Evolutionary conservation across 2,113 vertebrate species (phyloP), one percentile per base, ranked within the genome.

Genomic region (Acrocephalus kingi): DNA sequence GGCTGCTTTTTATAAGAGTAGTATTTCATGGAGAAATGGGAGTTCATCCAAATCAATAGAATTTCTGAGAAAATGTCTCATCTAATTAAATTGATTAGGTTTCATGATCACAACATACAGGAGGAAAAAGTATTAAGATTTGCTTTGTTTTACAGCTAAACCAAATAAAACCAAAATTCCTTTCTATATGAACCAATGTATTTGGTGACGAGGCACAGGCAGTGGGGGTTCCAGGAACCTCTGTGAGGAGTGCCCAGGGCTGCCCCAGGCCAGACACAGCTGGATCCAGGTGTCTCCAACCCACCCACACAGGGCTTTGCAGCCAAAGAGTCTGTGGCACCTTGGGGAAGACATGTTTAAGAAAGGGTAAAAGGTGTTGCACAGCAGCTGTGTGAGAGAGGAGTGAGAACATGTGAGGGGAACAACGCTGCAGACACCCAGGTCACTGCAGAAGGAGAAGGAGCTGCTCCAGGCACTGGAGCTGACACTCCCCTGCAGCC

Each of bases 201-300:
- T 54, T 79, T 3, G 3, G 15, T 82, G 52, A 63, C 18, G 22
- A 45, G 17, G 15, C 25, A 13, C 4, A 69, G 5, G 11, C 13
- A 37, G 17, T 0, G 4, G 11, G 23, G 22, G 8, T 19, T 45
- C 15, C 19, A 55, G 41, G 12, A 12, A 16, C 11, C n/a, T 27
- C 41, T 62, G 8, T 72, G 58, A 64, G 35, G 13, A 61, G 11
- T 9, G 7, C 25, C 9, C 1, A 5, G 43, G 31, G 10, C n/a
- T 81, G 52, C 8, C 15, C 20, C 1, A 0, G 8, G 41, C 22
- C 0, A 0, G 35, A 41, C 18, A 61, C 12, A 48, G 14, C 8
- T n/a, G 22, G n/a, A 49, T 31, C 22, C 31, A 51, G 7, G 4
- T 2, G 0, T 7, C 10, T 90, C 12, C 37, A 48, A 4, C 3